Conservation (phyloP, 2,113 vertebrate species). For the Vicugna pacos region DNA sequence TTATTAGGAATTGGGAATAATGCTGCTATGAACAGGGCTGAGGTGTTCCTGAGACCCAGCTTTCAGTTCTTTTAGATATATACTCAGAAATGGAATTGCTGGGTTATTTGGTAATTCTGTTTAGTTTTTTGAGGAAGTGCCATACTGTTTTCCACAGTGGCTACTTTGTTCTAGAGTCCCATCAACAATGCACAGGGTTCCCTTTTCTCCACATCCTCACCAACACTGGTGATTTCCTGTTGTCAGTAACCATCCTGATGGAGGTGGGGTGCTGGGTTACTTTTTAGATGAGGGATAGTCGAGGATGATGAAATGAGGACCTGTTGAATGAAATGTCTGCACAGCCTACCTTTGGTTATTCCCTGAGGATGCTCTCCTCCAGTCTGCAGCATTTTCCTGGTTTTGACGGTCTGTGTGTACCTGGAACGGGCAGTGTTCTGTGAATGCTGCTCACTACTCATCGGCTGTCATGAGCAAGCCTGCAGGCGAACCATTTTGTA, state of each 20-base stretch:
- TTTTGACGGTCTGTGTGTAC: neutral
- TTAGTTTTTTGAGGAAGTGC: neutral
- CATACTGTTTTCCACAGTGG: neutral
- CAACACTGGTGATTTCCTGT: neutral
- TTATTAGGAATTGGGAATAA: neutral
- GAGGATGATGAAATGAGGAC: neutral
- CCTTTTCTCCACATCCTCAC: neutral
- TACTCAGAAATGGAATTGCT: neutral
- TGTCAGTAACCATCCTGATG: neutral
- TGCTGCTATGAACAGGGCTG: neutral
- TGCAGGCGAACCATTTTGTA: neutral
- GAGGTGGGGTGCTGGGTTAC: neutral
- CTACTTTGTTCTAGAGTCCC: too few relatives aligned
- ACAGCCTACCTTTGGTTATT: neutral
- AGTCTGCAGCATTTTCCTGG: neutral
- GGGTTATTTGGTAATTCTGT: neutral
- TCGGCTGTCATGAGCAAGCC: neutral
- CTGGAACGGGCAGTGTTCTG: neutral
- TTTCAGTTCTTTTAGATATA: neutral
- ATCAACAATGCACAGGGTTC: neutral
- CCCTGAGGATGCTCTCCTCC: neutral
- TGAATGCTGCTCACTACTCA: neutral
- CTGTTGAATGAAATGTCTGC: neutral
- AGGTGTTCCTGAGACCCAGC: neutral
- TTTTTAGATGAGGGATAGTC: neutral